These are phyloP conservation scores for Condylostylus longicornis DNA, from an alignment of 1,140 invertebrate species.

Conservation along the genomic window DNA sequence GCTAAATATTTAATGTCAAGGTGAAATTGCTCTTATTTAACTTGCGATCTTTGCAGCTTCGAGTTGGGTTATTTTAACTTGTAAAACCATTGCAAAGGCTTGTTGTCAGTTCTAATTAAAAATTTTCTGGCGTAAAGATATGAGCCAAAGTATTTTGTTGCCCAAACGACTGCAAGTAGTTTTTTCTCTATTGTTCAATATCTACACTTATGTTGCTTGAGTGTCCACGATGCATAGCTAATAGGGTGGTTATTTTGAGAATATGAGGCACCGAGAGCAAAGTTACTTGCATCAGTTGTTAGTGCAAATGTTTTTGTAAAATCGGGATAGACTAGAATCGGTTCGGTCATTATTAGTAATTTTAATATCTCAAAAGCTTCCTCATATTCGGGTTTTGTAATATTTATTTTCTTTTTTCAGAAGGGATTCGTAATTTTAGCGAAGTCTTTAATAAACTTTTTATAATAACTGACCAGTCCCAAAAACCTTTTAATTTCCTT, in stretches of 20 bases:
- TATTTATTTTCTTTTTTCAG: conserved; percentile 8
- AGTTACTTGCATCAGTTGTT: conserved; percentile 3
- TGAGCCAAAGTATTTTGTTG: conserved; percentile 27
- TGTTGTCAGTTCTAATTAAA: conserved; percentile 35
- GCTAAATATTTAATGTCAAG: too few relatives aligned
- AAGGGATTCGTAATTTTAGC: conserved; percentile 13
- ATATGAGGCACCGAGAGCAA: conserved; percentile 3
- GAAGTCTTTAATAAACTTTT: conserved; percentile 16
- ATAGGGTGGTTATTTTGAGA: conserved; percentile 10
- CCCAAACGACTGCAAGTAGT: background rate
- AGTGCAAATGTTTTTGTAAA: conserved; percentile 9
- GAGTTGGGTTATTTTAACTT: conserved; percentile 27
- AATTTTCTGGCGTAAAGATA: conserved; percentile 36
- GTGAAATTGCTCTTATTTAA: too few relatives aligned
- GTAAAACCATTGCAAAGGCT: conserved; percentile 33
- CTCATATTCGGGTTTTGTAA: conserved; percentile 11
- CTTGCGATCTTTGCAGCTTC: conserved; percentile 16
- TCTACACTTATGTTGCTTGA: conserved; percentile 17
- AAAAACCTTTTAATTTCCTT: conserved; percentile 16
- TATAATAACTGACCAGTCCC: conserved; percentile 11
- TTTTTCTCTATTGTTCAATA: conserved; percentile 19
- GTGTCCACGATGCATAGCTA: conserved; percentile 9
- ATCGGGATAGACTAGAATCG: conserved; percentile 20
- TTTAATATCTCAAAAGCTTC: conserved; percentile 18
- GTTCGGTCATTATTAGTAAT: conserved; percentile 17